These are phyloP conservation scores for Sesia apiformis DNA, from an alignment of 2,888 invertebrate genomes.

Conservation along the genomic window DNA sequence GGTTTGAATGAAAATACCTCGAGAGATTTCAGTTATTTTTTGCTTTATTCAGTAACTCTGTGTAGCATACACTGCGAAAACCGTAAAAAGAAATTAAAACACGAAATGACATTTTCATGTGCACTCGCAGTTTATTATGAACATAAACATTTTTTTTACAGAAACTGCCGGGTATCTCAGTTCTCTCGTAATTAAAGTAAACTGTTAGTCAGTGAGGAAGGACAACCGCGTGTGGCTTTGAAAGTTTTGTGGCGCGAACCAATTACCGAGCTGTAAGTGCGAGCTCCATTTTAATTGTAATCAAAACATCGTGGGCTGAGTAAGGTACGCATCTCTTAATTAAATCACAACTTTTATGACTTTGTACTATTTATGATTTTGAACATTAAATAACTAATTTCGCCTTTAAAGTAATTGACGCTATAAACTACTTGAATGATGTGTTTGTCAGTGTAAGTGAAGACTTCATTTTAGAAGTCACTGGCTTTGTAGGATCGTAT, in stretches of 20 bases:
- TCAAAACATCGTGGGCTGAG: slow-evolving; percentile 21
- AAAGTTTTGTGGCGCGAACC: slow-evolving; percentile 16
- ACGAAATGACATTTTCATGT: too few species aligned
- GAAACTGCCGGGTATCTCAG: background rate
- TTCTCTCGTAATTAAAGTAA: slow-evolving; percentile 1
- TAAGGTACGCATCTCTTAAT: background rate
- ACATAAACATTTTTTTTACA: too few species aligned
- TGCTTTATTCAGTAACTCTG: too few species aligned
- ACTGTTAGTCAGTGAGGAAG: background rate
- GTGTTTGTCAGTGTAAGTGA: too few species aligned
- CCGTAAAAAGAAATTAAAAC: too few species aligned
- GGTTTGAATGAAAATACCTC: too few species aligned
- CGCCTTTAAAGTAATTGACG: background rate
- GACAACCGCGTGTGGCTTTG: slow-evolving; percentile 6
- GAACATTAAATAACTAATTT: background rate
- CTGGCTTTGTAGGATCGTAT: too few species aligned
- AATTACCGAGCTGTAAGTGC: slow-evolving; percentile 17
- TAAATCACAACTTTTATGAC: background rate
- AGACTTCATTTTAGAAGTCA: too few species aligned
- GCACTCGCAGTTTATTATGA: too few species aligned
- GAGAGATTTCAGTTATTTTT: too few species aligned
- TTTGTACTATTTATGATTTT: background rate
- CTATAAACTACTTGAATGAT: too few species aligned
- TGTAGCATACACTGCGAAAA: too few species aligned
- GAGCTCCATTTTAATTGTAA: slow-evolving; percentile 30